These are phyloP conservation scores for Tribolium freemani DNA, from an alignment of 2,888 invertebrate genomes.

Conservation along the genomic window DNA sequence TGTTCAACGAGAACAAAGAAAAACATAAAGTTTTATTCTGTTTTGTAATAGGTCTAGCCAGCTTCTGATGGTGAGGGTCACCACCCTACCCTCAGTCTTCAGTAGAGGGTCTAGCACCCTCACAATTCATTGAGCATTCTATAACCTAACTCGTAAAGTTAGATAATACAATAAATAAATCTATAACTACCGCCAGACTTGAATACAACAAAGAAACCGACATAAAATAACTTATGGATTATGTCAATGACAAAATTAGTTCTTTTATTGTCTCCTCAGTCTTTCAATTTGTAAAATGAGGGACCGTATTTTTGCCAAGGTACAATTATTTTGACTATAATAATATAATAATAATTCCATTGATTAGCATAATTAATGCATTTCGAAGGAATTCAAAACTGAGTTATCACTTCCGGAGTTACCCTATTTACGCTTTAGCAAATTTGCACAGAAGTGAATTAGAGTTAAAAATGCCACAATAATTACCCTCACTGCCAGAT, in stretches of 20 bases:
- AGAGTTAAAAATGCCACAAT: not conserved
- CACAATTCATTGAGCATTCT: not conserved
- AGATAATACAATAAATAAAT: not conserved
- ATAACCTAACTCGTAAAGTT: not conserved
- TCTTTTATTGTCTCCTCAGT: not conserved
- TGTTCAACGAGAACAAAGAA: not conserved
- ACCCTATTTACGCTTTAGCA: too few species aligned
- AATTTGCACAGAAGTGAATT: not conserved
- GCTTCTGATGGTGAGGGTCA: not conserved
- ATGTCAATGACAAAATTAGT: not conserved
- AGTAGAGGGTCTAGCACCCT: not conserved
- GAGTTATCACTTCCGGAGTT: too few species aligned
- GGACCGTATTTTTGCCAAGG: too few species aligned
- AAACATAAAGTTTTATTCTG: not conserved
- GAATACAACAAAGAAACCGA: not conserved
- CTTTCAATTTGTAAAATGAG: not conserved
- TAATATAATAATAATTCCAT: too few species aligned
- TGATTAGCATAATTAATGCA: too few species aligned
- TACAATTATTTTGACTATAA: too few species aligned
- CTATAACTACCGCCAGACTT: not conserved
- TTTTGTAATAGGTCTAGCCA: not conserved
- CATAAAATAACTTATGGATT: not conserved
- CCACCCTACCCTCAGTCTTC: not conserved
- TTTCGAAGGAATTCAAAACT: too few species aligned
- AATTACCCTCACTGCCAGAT: not conserved